phyloP scores from a whole-genome alignment of 1,140 invertebrate species.

The Bradysia coprophila region DNA sequence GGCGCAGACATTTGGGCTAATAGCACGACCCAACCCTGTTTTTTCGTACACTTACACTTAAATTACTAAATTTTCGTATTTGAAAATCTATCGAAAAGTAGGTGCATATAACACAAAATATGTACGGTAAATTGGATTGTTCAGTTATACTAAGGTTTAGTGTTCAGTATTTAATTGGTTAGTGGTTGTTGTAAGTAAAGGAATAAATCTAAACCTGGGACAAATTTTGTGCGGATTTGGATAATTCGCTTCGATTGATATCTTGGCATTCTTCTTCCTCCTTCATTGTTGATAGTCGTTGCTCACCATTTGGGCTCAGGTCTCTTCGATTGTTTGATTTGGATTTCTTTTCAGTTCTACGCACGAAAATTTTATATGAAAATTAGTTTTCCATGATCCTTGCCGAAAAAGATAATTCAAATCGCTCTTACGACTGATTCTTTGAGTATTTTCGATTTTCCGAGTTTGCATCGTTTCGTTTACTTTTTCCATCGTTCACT shows the following conservation, averaged over 20 bases:
- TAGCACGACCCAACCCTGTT: no score
- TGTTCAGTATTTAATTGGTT: no score
- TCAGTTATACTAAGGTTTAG: no score
- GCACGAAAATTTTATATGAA: background rate
- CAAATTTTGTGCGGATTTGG: background rate
- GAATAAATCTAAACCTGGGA: background rate
- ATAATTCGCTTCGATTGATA: background rate
- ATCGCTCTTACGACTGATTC: background rate
- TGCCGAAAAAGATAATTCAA: no score
- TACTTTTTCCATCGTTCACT: constrained; percentile 31
- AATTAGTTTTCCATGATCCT: background rate
- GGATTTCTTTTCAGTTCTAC: constrained; percentile 6
- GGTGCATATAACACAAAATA: no score
- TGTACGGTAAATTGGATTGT: no score
- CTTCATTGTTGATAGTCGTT: constrained; percentile 18
- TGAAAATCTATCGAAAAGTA: no score
- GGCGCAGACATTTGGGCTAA: no score
- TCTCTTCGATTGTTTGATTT: constrained; percentile 10
- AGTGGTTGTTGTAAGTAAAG: no score
- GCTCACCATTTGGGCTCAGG: constrained; percentile 8
- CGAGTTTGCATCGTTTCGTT: background rate
- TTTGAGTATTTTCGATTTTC: no score
- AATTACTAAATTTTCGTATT: no score
- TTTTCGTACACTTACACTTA: no score
- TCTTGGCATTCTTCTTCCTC: constrained; percentile 13